Conservation (phyloP, 2,113 vertebrate genomes). For the Pipa parva region DNA sequence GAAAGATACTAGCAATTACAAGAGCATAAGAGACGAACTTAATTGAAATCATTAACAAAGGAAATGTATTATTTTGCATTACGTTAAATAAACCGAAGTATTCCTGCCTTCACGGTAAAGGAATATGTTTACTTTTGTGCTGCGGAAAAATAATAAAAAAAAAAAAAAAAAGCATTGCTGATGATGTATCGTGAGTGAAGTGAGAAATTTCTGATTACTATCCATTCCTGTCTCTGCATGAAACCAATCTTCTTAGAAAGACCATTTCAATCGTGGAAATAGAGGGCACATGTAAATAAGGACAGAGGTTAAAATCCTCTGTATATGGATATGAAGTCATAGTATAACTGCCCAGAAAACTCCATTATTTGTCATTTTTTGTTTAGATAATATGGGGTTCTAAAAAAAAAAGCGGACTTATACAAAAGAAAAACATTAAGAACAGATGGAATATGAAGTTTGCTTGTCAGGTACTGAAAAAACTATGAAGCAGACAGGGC, state of each 20-base stretch:
- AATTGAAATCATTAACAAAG: constrained; percentile 46
- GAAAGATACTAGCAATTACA: constrained; percentile 45
- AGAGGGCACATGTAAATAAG: constrained; percentile 67
- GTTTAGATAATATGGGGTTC: constrained; percentile 32
- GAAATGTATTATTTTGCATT: constrained; percentile 28
- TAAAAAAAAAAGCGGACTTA: background rate
- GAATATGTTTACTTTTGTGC: constrained; percentile 45
- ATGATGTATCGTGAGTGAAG: constrained; percentile 60
- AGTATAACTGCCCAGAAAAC: constrained; percentile 60
- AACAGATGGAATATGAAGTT: constrained; percentile 13
- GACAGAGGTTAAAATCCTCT: constrained; percentile 64
- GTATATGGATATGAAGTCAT: constrained; percentile 57
- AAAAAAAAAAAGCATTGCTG: constrained; percentile 46
- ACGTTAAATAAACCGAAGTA: constrained; percentile 45
- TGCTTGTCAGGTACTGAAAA: constrained; percentile 8
- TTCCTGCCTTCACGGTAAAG: constrained; percentile 25
- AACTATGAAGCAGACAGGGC: constrained; percentile 6
- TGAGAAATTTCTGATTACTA: constrained; percentile 60
- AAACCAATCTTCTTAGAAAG: constrained; percentile 72
- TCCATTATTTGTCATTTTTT: constrained; percentile 58
- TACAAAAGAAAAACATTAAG: constrained; percentile 3
- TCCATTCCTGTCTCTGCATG: constrained; percentile 58
- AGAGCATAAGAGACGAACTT: constrained; percentile 25
- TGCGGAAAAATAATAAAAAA: constrained; percentile 26
- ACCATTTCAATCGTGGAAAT: constrained; percentile 68